phyloP scores from a whole-genome alignment of 2,113 vertebrate species.

The Ifrita kowaldi region DNA sequence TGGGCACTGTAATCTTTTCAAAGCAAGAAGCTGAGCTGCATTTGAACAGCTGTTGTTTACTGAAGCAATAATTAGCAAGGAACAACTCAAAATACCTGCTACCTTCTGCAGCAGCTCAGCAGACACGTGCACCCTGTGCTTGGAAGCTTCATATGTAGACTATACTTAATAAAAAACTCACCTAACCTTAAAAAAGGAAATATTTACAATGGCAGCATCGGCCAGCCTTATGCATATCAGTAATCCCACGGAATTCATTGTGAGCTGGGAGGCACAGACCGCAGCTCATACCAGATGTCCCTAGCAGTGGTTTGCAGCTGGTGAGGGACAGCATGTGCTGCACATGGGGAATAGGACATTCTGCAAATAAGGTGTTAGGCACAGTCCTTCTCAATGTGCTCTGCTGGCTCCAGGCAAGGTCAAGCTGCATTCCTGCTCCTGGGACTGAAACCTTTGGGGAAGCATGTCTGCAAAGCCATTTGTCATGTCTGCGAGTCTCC shows the following conservation, averaged over 20 bases:
- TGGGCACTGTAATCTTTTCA: constrained; percentile 56
- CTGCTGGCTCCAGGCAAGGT: not conserved
- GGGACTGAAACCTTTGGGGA: not conserved
- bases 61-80: constrained; percentile 48
- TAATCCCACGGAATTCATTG: not conserved
- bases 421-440: not conserved
- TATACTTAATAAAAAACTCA: not conserved
- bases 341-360: not conserved
- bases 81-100: constrained; percentile 29
- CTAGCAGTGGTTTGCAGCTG: not conserved
- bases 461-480: not conserved
- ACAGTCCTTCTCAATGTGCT: not conserved
- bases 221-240: not conserved
- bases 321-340: not conserved
- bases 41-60: constrained; percentile 67
- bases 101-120: not conserved
- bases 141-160: not conserved
- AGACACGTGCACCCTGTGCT: not conserved
- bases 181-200: not conserved
- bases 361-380: not conserved
- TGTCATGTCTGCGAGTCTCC: not conserved
- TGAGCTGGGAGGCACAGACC: not conserved
- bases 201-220: not conserved
- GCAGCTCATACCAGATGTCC: not conserved
- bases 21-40: constrained; percentile 42